Evolutionary conservation across 2,797 vertebrate genomes (phyloP).

Genomic region (Sternotherus odoratus): DNA sequence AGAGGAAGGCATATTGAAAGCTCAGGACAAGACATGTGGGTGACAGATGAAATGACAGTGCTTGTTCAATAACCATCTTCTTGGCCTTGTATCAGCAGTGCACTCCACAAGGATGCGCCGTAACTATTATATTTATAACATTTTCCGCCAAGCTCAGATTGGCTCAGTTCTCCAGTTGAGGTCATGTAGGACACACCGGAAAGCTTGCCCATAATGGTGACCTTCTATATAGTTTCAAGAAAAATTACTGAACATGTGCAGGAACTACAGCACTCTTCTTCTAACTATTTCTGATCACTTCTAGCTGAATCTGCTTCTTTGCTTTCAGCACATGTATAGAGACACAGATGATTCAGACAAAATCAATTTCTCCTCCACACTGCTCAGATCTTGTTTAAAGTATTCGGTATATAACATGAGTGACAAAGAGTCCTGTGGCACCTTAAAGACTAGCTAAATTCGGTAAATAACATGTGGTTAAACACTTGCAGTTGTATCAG

Average conservation of each 20-base stretch:
- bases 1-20: background rate
- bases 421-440: no score
- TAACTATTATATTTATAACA: background rate
- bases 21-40: background rate
- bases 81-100: background rate
- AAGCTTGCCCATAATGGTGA: background rate
- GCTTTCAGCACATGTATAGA: slow-evolving; percentile 16
- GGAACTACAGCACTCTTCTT: background rate
- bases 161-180: background rate
- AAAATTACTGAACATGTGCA: background rate
- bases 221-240: background rate
- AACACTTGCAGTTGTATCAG: slow-evolving; percentile 59
- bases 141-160: background rate
- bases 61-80: background rate
- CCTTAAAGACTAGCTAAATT: no score
- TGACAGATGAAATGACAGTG: background rate
- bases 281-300: background rate
- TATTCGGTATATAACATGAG: slow-evolving; percentile 23
- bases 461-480: no score
- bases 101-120: background rate
- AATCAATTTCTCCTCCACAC: slow-evolving; percentile 26
- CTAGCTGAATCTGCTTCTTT: background rate
- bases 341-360: slow-evolving; percentile 63
- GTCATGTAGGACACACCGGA: background rate
- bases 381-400: slow-evolving; percentile 58